Base-by-base conservation (phyloP, 2,888 invertebrate species). In the Epirrhoe alternata region DNA sequence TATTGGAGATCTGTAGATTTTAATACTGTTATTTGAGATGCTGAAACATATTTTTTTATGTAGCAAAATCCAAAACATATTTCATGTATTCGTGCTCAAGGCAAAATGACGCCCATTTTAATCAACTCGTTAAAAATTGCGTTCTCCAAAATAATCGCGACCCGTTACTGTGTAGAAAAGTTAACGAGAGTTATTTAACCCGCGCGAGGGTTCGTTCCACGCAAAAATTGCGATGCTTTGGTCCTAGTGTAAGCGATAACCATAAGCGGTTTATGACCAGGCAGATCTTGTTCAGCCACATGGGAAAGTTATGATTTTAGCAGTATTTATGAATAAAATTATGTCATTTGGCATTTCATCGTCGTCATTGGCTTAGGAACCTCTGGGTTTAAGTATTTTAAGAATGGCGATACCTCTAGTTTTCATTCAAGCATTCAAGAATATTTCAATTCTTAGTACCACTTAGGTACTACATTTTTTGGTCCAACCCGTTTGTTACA, bases 131-230 rank as follows among this genome's bases (percentile, higher is more conserved):
- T 86, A 87, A 86, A 87, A 89, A 87, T 85, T 82, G 85, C 84
- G 84, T 87, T 86, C 86, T 82, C 79, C 72, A 84, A 87, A 86
- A 88, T 90, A 89, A 89, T 88, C 88, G 84, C 77, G 77, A 77
- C 79, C 83, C 84, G 85, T 86, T 85, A 83, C 86, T 76, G 81
- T 81, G 83, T 82, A 80, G 83, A 82, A 82, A 90, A 89, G 90
- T 90, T 90, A 92, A 92, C 90, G 91, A 91, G 91, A 85, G 89
- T 85, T 90, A 90, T 91, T 92, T 89, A 88, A 87, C 80, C 80
- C 80, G 66, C 59, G 62, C 66, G 61, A 63, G 73, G 75, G 82
- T 81, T 80, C 84, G 82, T 83, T 83, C 76, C 79, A 24, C 77
- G 75, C 79, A 86, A 87, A 90, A 90, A 89, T 82, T 82, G 83